phyloP scores from a whole-genome alignment of 1,140 invertebrate species.

The Cryptotermes secundus region DNA sequence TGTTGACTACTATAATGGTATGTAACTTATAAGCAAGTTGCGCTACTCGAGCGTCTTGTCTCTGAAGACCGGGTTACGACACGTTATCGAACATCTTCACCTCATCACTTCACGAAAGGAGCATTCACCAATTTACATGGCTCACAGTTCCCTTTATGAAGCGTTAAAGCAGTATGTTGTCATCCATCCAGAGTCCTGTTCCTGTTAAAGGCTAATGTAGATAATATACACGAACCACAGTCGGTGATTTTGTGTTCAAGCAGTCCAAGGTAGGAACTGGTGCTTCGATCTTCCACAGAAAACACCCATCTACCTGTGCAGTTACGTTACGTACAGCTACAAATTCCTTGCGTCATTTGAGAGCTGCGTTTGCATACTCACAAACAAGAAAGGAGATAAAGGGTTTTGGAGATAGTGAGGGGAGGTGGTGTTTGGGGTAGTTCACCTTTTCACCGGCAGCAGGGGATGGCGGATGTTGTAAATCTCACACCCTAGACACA shows the following conservation, averaged over 20 bases:
- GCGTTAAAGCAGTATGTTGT: background rate
- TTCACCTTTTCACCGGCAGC: conserved; percentile 3
- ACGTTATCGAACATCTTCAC: background rate
- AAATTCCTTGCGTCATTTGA: background rate
- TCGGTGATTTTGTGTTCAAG: background rate
- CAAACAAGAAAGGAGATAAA: background rate
- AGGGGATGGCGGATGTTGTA: background rate
- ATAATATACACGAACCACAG: background rate
- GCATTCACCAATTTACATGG: background rate
- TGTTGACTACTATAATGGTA: too few relatives aligned
- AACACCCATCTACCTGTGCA: background rate
- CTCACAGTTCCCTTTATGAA: background rate
- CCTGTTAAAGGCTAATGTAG: background rate
- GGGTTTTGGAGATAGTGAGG: background rate
- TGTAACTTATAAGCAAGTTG: too few relatives aligned
- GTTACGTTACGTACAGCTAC: background rate
- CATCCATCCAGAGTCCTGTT: background rate
- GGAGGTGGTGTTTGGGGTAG: background rate
- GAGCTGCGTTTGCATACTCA: background rate
- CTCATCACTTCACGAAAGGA: background rate
- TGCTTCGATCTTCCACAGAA: background rate
- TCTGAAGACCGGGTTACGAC: too few relatives aligned
- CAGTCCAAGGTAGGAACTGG: background rate
- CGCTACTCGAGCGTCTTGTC: too few relatives aligned
- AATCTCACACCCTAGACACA: conserved; percentile 8